Evolutionary conservation across 2,888 invertebrate genomes (phyloP).

Genomic region (Troglohyphantes excavatus): DNA sequence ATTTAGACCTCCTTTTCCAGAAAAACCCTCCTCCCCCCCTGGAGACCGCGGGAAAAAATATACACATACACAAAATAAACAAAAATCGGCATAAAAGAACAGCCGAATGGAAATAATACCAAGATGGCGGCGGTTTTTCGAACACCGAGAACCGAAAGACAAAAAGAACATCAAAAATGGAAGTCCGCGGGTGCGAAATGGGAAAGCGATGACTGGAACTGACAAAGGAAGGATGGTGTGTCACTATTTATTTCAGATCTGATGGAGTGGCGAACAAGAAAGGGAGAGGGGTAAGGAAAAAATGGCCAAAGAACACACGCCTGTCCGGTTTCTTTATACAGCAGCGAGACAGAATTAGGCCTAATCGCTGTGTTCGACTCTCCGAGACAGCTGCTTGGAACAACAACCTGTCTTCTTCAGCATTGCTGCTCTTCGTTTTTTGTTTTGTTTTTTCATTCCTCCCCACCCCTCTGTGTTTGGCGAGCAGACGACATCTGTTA

Average conservation of each 20-base stretch:
- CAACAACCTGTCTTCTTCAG: constrained; percentile 69
- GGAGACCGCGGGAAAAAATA: constrained; percentile 49
- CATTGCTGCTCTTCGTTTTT: constrained; percentile 14
- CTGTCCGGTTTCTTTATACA: constrained; percentile 78
- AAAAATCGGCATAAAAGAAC: constrained; percentile 3
- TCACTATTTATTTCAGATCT: constrained; percentile 78
- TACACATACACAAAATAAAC: constrained; percentile 59
- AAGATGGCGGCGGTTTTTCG: constrained; percentile 45
- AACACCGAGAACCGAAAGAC: constrained; percentile 1
- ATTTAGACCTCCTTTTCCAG: constrained; percentile 13
- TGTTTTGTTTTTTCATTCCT: constrained; percentile 1
- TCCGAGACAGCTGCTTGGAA: constrained; percentile 58
- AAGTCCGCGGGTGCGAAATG: constrained; percentile 59
- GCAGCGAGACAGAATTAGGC: constrained; percentile 73
- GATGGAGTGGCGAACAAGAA: constrained; percentile 66
- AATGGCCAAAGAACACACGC: constrained; percentile 66
- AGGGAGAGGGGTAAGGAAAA: constrained; percentile 31
- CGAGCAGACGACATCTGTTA: constrained; percentile 73
- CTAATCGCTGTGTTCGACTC: constrained; percentile 70
- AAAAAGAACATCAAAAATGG: constrained; percentile 47
- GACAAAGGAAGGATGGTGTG: constrained; percentile 75
- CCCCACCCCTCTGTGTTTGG: constrained; percentile 12
- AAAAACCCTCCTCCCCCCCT: neutral
- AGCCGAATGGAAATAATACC: constrained; percentile 65
- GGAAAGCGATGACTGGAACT: constrained; percentile 72